Conservation (phyloP, 2,888 invertebrate genomes). For the Cerastis rubricosa region DNA sequence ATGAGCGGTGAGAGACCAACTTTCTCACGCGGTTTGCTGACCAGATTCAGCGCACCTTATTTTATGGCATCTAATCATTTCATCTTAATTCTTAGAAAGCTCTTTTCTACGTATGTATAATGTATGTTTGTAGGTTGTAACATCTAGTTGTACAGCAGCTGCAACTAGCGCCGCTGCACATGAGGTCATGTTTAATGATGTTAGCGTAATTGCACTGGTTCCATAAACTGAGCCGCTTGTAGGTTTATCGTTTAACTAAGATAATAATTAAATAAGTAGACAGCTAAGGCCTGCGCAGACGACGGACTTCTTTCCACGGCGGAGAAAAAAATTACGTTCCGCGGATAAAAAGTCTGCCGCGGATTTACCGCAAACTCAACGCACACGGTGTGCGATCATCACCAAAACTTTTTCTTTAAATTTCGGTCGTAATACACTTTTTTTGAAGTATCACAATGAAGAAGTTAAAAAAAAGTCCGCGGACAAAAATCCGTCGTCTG, state of each 20-base stretch:
- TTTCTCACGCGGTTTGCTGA: conserved; percentile 84
- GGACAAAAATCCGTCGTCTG: no score
- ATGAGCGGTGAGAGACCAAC: conserved; percentile 76
- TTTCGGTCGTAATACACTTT: no score
- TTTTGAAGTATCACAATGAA: no score
- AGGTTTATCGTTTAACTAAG: conserved; percentile 19
- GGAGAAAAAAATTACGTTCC: no score
- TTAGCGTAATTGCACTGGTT: conserved; percentile 40
- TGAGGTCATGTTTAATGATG: conserved; percentile 48
- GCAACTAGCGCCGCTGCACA: conserved; percentile 31
- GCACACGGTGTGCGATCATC: no score
- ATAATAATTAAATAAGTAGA: conserved; percentile 8
- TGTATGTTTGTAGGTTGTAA: conserved; percentile 59
- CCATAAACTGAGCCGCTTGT: conserved; percentile 31
- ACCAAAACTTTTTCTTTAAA: no score
- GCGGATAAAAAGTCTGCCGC: no score
- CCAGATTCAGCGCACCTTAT: conserved; percentile 77
- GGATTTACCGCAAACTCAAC: no score
- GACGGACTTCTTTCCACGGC: no score
- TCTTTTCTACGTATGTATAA: conserved; percentile 53
- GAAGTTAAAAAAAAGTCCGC: no score
- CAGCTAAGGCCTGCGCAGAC: no score
- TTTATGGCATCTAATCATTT: conserved; percentile 74
- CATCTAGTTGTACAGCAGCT: conserved; percentile 46
- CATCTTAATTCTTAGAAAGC: conserved; percentile 67